Evolutionary conservation across 2,113 vertebrate species (phyloP), one percentile per base, ranked within the genome.

Genomic region (Pagrus major): DNA sequence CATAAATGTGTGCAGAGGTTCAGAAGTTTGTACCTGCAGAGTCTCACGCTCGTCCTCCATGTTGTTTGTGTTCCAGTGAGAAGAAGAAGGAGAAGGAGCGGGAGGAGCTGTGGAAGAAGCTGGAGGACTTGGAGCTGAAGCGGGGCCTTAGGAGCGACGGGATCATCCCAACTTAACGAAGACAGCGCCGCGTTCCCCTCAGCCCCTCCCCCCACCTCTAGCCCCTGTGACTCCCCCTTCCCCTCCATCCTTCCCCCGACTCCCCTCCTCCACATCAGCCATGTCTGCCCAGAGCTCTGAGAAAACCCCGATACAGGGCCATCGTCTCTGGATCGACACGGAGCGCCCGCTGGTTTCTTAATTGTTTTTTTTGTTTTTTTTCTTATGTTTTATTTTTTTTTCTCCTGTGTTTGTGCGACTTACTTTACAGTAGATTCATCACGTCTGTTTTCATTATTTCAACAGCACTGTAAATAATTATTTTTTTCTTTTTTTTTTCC

Each of bases 381-480:
- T 96, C 11, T 80, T 68, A n/a, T 78, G 44, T 70, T 72, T n/a
- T n/a, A n/a, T n/a, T 35, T 52, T 68, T 95, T 96, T 85, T 85
- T 71, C 76, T 86, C 83, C 96, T 97, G 96, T 98, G 96, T 98
- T 92, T 96, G 97, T 99, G 97, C 97, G 95, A 97, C 96, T 95
- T 95, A 93, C 93, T 98, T 98, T 98, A 97, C 96, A 95, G 96
- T 99, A 98, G 98, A 99, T 96, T 96, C 91, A 91, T 96, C 95
- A 97, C 95, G 95, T 97, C 96, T 97, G 96, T 98, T 97, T 85
- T 98, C 96, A 96, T 98, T 96, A 96, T 98, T 98, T 98, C 96
- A 97, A 93, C 96, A 96, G 95, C 97, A 98, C 97, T 99, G 98
- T 99, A 99, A 99, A 99, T 99, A 99, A 96, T 96, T 96, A 94